Evolutionary conservation across 2,797 vertebrate genomes (phyloP), one percentile per base, ranked within the genome.

Genomic region (Allobates femoralis): DNA sequence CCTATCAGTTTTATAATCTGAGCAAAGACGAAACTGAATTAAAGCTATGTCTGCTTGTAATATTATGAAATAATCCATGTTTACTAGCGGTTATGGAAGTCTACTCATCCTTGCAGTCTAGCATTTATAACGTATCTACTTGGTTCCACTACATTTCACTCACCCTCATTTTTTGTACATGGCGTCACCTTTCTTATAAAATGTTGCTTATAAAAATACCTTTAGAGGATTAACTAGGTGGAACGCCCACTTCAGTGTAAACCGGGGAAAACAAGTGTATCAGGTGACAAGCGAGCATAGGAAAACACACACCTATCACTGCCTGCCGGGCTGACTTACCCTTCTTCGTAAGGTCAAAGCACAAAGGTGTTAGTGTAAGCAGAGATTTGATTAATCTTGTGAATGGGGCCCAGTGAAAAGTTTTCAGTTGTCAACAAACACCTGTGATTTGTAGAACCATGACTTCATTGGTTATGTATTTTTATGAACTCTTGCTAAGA

Each of bases 241-340:
- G 16, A 67, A 83, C 85, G 12, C 80, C 74, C 53, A 62, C 51
- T 78, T 50, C 14, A 69, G n/a, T 66, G 60, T 76, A 56, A 66
- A 56, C 34, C 30, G 23, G 46, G 46, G 19, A 78, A 62, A 82
- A 28, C 71, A 30, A 69, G 71, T 7, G 8, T 34, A 87, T 83
- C 80, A 58, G 55, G 64, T 83, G 74, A 83, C 80, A 87, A 19
- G 56, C 69, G 26, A 83, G 62, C 64, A 62, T 67, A 82, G 26
- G 5, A 58, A 74, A 34, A 86, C 79, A 62, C 37, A 58, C 79
- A 77, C 62, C 62, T 71, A 83, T 30, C 19, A 3, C 55, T n/a
- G 80, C 85, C 71, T 75, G 11, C 51, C 3, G 80, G 85, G 62
- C 62, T 78, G 50, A 14, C 10, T 55, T 77, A 69, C 32, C 60